Evolutionary conservation across 2,888 invertebrate genomes (phyloP), one percentile per base, ranked within the genome.

Genomic region (Nephrotoma flavescens): DNA sequence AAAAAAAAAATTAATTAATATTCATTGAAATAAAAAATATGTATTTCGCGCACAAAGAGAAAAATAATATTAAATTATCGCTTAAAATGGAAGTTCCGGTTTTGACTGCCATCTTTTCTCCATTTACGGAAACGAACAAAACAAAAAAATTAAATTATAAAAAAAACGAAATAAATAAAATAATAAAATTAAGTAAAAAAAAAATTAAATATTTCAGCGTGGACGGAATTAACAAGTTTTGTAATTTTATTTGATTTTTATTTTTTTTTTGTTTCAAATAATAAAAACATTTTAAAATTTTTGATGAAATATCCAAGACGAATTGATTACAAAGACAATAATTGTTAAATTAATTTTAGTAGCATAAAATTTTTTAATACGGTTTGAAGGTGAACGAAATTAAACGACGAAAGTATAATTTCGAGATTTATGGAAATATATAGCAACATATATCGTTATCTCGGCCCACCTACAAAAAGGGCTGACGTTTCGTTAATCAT

Each of bases 21-120:
- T 84, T 42, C 84, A 84, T 9, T 42, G 42, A 84, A 84, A 42
- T 41, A 84, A 42, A 84, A 83, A 41, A 84, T 15, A 42, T 42
- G 41, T 84, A 84, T 15, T 84, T 84, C 42, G 84, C 84, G 84
- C 84, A 84, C 84, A 84, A 84, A 84, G 41, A 42, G 42, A 84
- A 84, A 84, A 41, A 41, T 83, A 83, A 41, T 41, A 84, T 42
- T 42, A 84, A 84, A 84, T 42, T 84, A 57, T 57, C 42, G 41
- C 87, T 87, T 15, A 42, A 87, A 86, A 87, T 85, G 87, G 87
- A 85, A 87, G 87, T 87, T 87, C 87, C 87, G 87, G 87, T 87
- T 86, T 86, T 86, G 85, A 85, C 85, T 44, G 85, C 85, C 85
- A 85, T 85, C 85, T 85, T 85, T 85, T 85, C 84, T 42, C 84